Conservation (phyloP, 2,113 vertebrate species). For the Alaudala cheleensis region DNA sequence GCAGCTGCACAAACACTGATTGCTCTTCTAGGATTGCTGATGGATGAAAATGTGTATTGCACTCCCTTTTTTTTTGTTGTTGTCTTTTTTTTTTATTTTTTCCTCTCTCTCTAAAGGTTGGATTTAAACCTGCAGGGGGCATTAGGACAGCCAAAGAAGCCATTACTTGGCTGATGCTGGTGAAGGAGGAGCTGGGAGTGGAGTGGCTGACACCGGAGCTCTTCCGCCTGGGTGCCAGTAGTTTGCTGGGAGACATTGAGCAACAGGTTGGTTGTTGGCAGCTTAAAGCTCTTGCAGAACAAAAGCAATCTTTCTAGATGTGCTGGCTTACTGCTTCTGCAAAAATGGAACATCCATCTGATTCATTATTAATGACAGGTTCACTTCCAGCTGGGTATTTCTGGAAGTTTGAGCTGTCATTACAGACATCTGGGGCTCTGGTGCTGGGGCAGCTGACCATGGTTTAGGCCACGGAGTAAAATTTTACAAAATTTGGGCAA, state of each 20-base stretch:
- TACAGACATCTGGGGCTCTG: background rate
- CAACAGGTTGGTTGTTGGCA: constrained; percentile 81
- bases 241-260: constrained; percentile 90
- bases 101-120: constrained; percentile 61
- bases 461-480: background rate
- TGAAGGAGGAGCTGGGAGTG: constrained; percentile 90
- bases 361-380: background rate
- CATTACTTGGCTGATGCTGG: constrained; percentile 87
- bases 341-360: background rate
- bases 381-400: background rate
- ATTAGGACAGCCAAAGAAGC: constrained; percentile 90
- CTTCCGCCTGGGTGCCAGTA: constrained; percentile 94
- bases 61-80: background rate
- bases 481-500: background rate
- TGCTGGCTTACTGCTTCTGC: background rate
- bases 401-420: background rate
- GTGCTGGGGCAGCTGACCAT: background rate
- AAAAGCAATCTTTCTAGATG: background rate
- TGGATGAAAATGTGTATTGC: background rate
- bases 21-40: background rate
- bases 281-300: background rate
- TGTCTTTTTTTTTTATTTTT: background rate
- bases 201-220: constrained; percentile 89
- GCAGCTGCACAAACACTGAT: background rate
- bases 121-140: constrained; percentile 95